phyloP scores from a whole-genome alignment of 2,888 invertebrate species.

The Acanthosepion esculentum region DNA sequence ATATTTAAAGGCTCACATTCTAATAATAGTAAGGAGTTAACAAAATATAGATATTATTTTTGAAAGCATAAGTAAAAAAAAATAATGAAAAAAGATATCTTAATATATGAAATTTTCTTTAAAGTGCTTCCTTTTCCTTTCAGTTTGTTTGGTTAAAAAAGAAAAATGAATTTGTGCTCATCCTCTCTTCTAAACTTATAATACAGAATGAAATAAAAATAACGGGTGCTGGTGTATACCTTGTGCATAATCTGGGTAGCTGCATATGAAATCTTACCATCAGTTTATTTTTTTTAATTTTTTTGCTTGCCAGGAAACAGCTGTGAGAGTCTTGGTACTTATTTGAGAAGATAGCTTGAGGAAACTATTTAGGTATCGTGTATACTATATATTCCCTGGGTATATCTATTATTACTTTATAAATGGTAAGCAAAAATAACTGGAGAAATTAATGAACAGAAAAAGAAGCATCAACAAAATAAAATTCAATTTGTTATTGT shows the following conservation, averaged over 20 bases:
- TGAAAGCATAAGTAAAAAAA: no score
- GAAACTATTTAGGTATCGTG: not conserved
- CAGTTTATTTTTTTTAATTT: not conserved
- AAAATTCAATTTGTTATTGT: not conserved
- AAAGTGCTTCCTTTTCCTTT: not conserved
- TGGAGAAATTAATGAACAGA: not conserved
- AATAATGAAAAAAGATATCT: not conserved
- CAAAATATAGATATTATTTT: no score
- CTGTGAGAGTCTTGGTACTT: not conserved
- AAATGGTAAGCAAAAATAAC: not conserved
- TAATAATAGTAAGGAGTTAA: no score
- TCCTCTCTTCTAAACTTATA: not conserved
- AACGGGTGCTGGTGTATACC: not conserved
- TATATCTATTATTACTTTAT: not conserved
- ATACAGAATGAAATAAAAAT: not conserved
- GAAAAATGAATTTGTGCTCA: not conserved
- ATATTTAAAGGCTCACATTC: not conserved
- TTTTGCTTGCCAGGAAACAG: not conserved
- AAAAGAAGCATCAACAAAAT: not conserved
- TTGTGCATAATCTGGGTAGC: not conserved
- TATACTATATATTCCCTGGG: not conserved
- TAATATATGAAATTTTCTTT: not conserved
- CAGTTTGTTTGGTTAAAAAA: not conserved
- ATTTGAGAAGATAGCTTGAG: not conserved
- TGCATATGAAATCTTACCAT: not conserved